Evolutionary conservation across 2,888 invertebrate genomes (phyloP).

Genomic region (Cremastinae sp.): DNA sequence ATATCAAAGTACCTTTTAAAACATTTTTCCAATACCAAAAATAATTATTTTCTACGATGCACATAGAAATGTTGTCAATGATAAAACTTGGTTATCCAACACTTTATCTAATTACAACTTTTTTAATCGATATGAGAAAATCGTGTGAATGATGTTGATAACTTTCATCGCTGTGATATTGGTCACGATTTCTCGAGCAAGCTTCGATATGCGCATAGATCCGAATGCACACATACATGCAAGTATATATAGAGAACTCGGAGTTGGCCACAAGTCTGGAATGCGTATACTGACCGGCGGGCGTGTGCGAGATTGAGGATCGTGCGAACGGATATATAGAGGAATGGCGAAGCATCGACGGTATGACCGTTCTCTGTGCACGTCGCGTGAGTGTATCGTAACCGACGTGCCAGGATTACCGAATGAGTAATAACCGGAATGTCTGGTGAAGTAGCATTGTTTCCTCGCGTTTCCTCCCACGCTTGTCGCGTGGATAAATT

Average conservation of each 20-base stretch:
- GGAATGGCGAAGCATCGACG: conserved; percentile 20
- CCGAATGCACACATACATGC: conserved; percentile 18
- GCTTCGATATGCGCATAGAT: background rate
- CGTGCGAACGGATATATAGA: no score
- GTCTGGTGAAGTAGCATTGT: conserved; percentile 67
- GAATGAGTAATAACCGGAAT: conserved; percentile 78
- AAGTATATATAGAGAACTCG: conserved; percentile 38
- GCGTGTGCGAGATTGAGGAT: conserved; percentile 11
- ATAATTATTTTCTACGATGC: no score
- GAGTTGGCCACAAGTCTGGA: conserved; percentile 46
- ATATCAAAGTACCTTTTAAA: no score
- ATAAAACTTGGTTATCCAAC: no score
- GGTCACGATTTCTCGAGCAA: background rate
- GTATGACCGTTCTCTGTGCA: conserved; percentile 39
- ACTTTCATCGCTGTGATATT: no score
- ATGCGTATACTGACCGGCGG: conserved; percentile 36
- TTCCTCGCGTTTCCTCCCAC: conserved; percentile 59
- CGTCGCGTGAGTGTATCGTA: conserved; percentile 71
- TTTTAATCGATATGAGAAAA: no score
- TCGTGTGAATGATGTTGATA: no score
- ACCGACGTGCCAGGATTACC: conserved; percentile 77
- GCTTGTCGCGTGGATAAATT: conserved; percentile 8
- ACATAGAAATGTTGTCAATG: no score
- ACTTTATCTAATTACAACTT: no score
- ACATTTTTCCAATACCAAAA: no score